Evolutionary conservation across 2,797 vertebrate species (phyloP).

Genomic region (Chaetodon trifasciatus): DNA sequence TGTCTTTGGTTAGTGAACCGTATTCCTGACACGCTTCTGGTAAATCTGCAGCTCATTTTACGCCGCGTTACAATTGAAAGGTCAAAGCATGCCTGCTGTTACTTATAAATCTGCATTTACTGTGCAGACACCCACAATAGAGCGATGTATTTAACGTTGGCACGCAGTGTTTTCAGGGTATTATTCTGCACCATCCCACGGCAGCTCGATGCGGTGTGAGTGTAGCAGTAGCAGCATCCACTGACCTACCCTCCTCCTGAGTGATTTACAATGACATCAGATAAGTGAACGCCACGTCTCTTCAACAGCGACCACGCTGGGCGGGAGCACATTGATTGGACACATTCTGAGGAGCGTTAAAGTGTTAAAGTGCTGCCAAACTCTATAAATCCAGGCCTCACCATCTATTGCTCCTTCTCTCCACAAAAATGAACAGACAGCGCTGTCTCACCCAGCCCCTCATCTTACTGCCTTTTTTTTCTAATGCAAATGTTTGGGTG

Average conservation of each 20-base stretch:
- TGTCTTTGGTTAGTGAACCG: slow-evolving; percentile 42
- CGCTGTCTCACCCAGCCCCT: slow-evolving; percentile 22
- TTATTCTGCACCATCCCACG: slow-evolving; percentile 42
- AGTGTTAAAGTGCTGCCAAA: slow-evolving; percentile 83
- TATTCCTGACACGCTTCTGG: slow-evolving; percentile 47
- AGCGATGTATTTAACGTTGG: slow-evolving; percentile 32
- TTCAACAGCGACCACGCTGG: slow-evolving; percentile 46
- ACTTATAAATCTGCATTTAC: slow-evolving; percentile 40
- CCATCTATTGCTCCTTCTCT: slow-evolving; percentile 51
- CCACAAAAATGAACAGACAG: slow-evolving; percentile 56
- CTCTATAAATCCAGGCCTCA: slow-evolving; percentile 79
- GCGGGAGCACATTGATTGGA: slow-evolving; percentile 78
- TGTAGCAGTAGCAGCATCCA: slow-evolving; percentile 25
- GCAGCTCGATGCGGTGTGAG: slow-evolving; percentile 22
- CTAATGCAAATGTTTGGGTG: slow-evolving; percentile 81
- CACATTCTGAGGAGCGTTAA: slow-evolving; percentile 79
- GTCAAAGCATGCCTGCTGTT: slow-evolving; percentile 57
- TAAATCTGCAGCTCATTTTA: slow-evolving; percentile 71
- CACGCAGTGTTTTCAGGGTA: slow-evolving; percentile 45
- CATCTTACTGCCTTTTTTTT: slow-evolving; percentile 57
- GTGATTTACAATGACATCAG: slow-evolving; percentile 82
- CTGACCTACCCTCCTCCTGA: slow-evolving; percentile 68
- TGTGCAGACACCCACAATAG: slow-evolving; percentile 31
- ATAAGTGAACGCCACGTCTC: slow-evolving; percentile 68
- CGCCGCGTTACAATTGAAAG: slow-evolving; percentile 69